A percentile compares a stretch with the other conserved stretches of the same genome.
phyloP scores from a whole-genome alignment of 2,113 vertebrate species.

The Gavia stellata region DNA sequence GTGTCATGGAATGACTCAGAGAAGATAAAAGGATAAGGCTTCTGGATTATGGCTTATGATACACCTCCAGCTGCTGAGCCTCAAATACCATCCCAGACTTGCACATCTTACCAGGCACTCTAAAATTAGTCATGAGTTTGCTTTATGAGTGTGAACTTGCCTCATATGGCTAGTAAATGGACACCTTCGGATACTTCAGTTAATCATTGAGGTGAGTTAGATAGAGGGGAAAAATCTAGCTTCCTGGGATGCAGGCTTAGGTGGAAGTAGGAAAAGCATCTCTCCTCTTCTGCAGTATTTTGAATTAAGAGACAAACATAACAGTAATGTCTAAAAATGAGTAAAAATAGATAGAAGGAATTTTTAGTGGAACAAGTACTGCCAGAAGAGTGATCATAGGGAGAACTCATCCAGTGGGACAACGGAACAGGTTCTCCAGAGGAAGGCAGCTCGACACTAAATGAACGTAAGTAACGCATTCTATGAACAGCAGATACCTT shows the following conservation, averaged over 20 bases:
- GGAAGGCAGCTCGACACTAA: neutral
- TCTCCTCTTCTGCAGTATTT: neutral
- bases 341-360: neutral
- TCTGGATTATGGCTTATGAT: neutral
- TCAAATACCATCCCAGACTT: neutral
- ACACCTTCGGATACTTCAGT: neutral
- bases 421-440: neutral
- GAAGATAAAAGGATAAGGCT: neutral
- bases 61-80: neutral
- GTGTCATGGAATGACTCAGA: fast-evolving
- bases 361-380: neutral
- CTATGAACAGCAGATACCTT: neutral
- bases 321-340: neutral
- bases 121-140: neutral
- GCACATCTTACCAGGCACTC: neutral
- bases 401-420: neutral
- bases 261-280: neutral
- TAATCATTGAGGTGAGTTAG: neutral
- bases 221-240: neutral
- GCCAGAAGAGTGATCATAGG: neutral
- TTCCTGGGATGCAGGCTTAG: neutral
- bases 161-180: neutral
- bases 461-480: neutral
- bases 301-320: neutral
- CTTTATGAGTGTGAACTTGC: neutral